Evolutionary conservation across 1,140 invertebrate species (phyloP).

Genomic region (Zaprionus nigranus): DNA sequence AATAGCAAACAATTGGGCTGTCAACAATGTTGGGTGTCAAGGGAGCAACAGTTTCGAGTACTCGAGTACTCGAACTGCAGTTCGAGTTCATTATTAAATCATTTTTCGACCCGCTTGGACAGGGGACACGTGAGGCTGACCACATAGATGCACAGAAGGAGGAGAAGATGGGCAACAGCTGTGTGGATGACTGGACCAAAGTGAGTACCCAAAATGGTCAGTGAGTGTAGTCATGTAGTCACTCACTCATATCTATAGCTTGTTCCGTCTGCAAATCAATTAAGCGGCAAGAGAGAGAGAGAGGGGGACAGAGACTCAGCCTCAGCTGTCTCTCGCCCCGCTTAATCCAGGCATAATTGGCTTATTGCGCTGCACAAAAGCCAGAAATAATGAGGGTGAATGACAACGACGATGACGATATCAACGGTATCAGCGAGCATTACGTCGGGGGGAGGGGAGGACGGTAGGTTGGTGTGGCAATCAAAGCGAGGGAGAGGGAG

Average conservation of each 20-base stretch:
- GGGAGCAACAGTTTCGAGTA: conserved; percentile 54
- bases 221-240: background rate
- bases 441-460: conserved; percentile 19
- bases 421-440: conserved; percentile 47
- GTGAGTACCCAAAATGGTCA: no score
- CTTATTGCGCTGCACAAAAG: conserved; percentile 69
- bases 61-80: conserved; percentile 8
- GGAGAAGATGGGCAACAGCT: conserved; percentile 61
- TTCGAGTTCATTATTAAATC: conserved; percentile 80
- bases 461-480: conserved; percentile 16
- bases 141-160: conserved; percentile 46
- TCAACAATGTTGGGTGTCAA: conserved; percentile 69
- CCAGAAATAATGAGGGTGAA: conserved; percentile 77
- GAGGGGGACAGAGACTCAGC: background rate
- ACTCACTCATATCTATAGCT: background rate
- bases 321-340: conserved; percentile 42
- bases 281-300: conserved; percentile 38
- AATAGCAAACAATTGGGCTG: conserved; percentile 71
- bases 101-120: conserved; percentile 48
- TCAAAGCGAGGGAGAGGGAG: conserved; percentile 24
- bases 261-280: conserved; percentile 49
- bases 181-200: background rate
- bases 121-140: conserved; percentile 71
- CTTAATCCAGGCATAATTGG: conserved; percentile 77
- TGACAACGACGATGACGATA: conserved; percentile 34